Conservation (phyloP, 2,797 vertebrate genomes). For the Halcyon badia region DNA sequence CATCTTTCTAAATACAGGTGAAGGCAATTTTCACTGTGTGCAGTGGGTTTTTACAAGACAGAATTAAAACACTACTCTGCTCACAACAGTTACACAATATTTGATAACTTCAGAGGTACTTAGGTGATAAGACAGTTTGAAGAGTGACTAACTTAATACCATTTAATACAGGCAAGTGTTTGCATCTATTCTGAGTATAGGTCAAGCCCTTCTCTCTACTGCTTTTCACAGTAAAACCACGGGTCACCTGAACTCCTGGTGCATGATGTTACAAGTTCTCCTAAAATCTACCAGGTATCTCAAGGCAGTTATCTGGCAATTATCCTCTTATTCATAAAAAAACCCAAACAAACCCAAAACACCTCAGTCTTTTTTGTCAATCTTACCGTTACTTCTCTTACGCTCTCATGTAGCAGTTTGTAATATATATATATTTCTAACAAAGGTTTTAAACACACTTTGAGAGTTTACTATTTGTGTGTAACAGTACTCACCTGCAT, state of each 20-base stretch:
- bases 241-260: background rate
- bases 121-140: background rate
- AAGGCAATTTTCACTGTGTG: background rate
- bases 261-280: background rate
- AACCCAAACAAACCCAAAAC: background rate
- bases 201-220: background rate
- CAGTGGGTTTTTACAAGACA: background rate
- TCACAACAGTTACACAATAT: background rate
- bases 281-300: background rate
- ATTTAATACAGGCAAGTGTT: background rate
- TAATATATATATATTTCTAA: background rate
- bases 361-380: background rate
- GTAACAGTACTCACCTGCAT: background rate
- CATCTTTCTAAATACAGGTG: background rate
- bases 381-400: background rate
- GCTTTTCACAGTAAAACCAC: background rate
- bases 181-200: background rate
- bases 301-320: background rate
- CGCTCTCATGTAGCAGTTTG: background rate
- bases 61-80: background rate
- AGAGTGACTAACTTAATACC: background rate
- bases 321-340: background rate
- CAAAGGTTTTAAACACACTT: background rate
- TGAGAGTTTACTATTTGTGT: background rate
- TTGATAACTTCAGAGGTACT: background rate